Conservation (phyloP, 1,140 invertebrate species). For the Zophobas atratus region DNA sequence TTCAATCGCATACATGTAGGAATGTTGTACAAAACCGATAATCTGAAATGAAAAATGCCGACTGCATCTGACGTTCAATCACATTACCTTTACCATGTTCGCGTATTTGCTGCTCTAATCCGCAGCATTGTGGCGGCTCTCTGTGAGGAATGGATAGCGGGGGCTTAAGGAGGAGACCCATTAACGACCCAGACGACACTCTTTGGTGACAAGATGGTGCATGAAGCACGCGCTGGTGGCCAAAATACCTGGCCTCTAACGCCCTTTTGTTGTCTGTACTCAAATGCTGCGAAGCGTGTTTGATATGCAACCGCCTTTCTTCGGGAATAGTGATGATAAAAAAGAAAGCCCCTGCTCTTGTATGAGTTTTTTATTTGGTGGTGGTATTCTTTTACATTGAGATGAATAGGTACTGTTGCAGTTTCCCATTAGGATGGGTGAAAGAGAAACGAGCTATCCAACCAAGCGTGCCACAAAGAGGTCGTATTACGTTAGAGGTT, state of each 20-base stretch:
- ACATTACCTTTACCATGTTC: conserved; percentile 29
- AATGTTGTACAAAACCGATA: conserved; percentile 57
- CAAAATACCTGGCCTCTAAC: conserved; percentile 15
- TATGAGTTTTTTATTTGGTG: conserved; percentile 25
- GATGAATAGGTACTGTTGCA: conserved; percentile 33
- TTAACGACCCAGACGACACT: conserved; percentile 14
- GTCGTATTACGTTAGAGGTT: conserved; percentile 3
- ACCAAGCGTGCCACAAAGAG: conserved; percentile 3
- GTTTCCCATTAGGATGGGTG: conserved; percentile 18
- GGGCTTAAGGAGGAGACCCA: conserved; percentile 7
- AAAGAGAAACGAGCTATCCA: neutral
- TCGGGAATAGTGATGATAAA: conserved; percentile 8
- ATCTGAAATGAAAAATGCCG: conserved; percentile 57
- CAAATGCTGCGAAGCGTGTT: conserved; percentile 15
- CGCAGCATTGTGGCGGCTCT: conserved; percentile 11
- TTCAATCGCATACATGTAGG: conserved; percentile 39
- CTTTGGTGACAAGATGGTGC: conserved; percentile 13
- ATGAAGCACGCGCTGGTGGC: conserved; percentile 15
- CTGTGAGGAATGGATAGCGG: conserved; percentile 28
- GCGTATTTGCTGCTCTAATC: conserved; percentile 10
- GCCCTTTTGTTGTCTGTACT: neutral
- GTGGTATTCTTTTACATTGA: conserved; percentile 6
- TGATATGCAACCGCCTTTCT: conserved; percentile 38
- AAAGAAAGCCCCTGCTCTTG: neutral
- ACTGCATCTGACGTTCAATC: conserved; percentile 58